Percentiles rank a stretch among this genome's conserved stretches.
Evolutionary conservation across 2,113 vertebrate genomes (phyloP).

Genomic region (Otus sunia): DNA sequence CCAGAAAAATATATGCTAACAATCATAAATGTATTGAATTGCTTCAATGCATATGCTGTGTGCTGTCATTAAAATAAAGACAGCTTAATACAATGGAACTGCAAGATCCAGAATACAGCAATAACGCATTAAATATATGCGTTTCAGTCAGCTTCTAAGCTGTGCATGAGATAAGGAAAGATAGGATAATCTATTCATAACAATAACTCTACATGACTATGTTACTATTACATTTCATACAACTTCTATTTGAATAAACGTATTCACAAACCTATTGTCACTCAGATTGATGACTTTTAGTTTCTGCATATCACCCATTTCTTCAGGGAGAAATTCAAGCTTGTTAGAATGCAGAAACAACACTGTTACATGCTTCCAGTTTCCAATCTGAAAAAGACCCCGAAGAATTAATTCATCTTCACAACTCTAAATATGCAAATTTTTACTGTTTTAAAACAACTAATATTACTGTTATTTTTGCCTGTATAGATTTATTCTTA

Average conservation of each 20-base stretch:
- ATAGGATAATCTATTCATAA: not conserved
- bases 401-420: not conserved
- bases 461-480: not conserved
- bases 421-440: not conserved
- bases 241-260: constrained; percentile 8
- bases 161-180: not conserved
- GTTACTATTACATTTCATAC: not conserved
- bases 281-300: constrained; percentile 96
- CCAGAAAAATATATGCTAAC: not conserved
- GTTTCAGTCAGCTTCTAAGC: not conserved
- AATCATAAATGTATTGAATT: not conserved
- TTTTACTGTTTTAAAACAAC: not conserved
- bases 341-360: constrained; percentile 98
- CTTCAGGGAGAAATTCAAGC: constrained; percentile 92
- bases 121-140: not conserved
- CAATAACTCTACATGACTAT: not conserved
- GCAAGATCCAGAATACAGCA: not conserved
- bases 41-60: not conserved
- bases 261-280: constrained; percentile 91
- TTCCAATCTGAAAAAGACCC: constrained; percentile 83
- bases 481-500: not conserved
- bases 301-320: constrained; percentile 97
- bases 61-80: not conserved
- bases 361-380: constrained; percentile 90
- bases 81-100: not conserved